Evolutionary conservation across 2,113 vertebrate genomes (phyloP).

Genomic region (Leptobrachium ailaonicum): DNA sequence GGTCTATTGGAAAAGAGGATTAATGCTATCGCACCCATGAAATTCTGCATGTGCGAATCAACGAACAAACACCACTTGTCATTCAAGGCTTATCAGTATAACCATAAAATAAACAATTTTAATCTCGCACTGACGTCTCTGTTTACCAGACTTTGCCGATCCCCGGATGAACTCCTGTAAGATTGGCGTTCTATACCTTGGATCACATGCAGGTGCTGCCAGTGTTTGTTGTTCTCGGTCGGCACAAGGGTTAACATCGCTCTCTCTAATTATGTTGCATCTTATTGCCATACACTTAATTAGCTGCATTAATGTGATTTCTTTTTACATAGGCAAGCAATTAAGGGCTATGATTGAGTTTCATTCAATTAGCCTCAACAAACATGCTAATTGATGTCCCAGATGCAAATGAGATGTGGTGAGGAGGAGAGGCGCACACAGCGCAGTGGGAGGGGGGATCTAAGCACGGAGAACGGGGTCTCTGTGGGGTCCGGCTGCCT

Average conservation of each 20-base stretch:
- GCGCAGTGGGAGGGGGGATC: conserved; percentile 54
- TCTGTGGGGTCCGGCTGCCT: conserved; percentile 44
- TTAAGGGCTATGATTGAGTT: conserved; percentile 97
- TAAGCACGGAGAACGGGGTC: conserved; percentile 51
- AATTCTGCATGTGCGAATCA: too few relatives aligned
- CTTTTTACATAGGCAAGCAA: conserved; percentile 96
- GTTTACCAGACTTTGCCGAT: conserved; percentile 27
- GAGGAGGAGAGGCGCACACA: conserved; percentile 57
- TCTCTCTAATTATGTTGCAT: conserved; percentile 83
- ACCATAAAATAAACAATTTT: not conserved
- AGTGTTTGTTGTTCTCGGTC: not conserved
- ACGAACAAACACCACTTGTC: too few relatives aligned
- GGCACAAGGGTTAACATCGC: conserved; percentile 32
- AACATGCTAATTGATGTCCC: conserved; percentile 94
- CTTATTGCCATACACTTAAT: conserved; percentile 92
- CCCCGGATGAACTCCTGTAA: conserved; percentile 68
- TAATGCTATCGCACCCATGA: too few relatives aligned
- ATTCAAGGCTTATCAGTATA: not conserved
- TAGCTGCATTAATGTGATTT: conserved; percentile 98
- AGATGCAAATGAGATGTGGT: conserved; percentile 85
- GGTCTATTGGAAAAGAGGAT: too few relatives aligned
- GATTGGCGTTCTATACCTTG: conserved; percentile 29
- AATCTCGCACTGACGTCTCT: not conserved
- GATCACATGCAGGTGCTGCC: not conserved
- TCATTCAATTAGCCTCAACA: conserved; percentile 98